Base-by-base conservation (phyloP, 2,113 vertebrate species). In the Propithecus coquereli region DNA sequence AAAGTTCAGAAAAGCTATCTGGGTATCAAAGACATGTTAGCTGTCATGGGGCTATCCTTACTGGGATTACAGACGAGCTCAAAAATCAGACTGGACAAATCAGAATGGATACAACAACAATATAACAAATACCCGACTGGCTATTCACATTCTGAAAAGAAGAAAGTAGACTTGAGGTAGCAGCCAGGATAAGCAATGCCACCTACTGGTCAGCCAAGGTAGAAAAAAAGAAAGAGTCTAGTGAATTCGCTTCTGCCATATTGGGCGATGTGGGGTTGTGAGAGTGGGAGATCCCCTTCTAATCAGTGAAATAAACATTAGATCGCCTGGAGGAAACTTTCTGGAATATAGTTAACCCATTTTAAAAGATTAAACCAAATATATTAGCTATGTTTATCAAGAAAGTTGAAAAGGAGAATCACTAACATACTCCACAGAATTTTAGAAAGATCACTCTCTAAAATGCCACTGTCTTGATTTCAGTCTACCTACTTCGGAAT, bases 151-250 rank as follows among this genome's bases (percentile, higher is more conserved):
- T 96, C 71, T 9, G 12, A 59, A 6, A 47, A 47, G 10, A 66
- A 52, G 13, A 59, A 70, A 18, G 63, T 0, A 6, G 34, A 12
- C 14, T 47, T 45, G 2, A 93, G 52, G 14, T 0, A 70, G 63
- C 63, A 76, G 22, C 17, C 65, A 74, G 40, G 37, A 17, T 45
- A 92, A 71, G n/a, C 57, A 71, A 57, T 45, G 84, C 87, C 96
- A 92, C 87, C 95, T 94, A 85, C n/a, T 95, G 91, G 90, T 61
- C 66, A 80, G 11, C 14, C 32, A 63, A 50, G 13, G 22, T 32
- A 79, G 43, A 20, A 52, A 25, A 63, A 63, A 80, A 77, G 43
- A 59, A 82, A 34, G 20, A 70, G 57, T 22, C 57, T 80, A 13
- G 18, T 25, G 34, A 82, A 34, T 87, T 70, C 23, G 47, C 37